Percentiles rank a stretch among this genome's conserved stretches.
Conservation (phyloP, 2,888 invertebrate species). For the Nasonovia ribisnigri region DNA sequence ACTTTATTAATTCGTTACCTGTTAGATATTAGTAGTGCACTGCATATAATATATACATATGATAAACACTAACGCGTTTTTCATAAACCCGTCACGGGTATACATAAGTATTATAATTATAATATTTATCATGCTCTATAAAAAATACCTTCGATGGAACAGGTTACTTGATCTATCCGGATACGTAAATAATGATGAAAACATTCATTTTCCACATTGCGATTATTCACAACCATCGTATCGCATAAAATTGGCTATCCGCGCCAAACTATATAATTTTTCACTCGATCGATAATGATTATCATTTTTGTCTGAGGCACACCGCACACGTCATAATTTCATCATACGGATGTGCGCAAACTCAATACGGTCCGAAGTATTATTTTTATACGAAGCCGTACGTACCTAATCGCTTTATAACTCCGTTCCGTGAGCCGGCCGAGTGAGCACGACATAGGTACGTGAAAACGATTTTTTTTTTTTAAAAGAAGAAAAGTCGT, state of each 20-base stretch:
- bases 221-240: too few relatives aligned
- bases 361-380: not conserved
- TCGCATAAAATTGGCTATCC: too few relatives aligned
- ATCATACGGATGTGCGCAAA: not conserved
- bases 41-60: too few relatives aligned
- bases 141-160: too few relatives aligned
- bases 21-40: too few relatives aligned
- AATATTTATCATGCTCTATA: too few relatives aligned
- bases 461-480: not conserved
- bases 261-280: not conserved
- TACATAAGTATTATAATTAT: too few relatives aligned
- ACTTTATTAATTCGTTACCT: too few relatives aligned
- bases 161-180: too few relatives aligned
- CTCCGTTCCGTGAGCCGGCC: not conserved
- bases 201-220: not conserved
- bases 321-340: not conserved
- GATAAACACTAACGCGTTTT: too few relatives aligned
- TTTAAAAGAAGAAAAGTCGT: not conserved
- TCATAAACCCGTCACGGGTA: too few relatives aligned
- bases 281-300: not conserved
- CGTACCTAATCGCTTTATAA: not conserved
- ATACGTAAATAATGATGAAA: too few relatives aligned
- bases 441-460: not conserved
- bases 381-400: not conserved
- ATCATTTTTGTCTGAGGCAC: not conserved